Conservation (phyloP, 2,113 vertebrate genomes). For the Cephalophus harveyi region DNA sequence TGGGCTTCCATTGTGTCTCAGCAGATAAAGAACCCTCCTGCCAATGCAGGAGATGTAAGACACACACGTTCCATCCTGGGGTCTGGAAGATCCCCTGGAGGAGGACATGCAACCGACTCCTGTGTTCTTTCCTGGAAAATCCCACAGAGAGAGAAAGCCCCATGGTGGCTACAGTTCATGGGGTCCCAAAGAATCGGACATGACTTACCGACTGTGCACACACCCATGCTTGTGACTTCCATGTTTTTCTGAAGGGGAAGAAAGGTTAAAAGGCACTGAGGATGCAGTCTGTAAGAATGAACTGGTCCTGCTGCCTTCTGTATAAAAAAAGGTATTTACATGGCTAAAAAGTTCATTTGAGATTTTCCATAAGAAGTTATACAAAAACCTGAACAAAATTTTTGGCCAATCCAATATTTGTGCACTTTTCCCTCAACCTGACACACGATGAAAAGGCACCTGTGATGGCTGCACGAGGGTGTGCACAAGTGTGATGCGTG, state of each 20-base stretch:
- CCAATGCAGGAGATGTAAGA: not conserved
- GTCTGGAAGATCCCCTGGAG: not conserved
- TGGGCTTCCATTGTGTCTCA: not conserved
- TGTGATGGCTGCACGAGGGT: fast-evolving
- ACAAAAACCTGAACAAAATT: not conserved
- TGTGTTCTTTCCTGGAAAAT: not conserved
- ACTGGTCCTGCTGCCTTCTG: not conserved
- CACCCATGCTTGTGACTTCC: not conserved
- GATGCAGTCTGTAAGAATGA: not conserved
- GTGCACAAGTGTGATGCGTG: not conserved
- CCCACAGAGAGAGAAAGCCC: not conserved
- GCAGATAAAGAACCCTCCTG: not conserved
- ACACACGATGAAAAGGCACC: not conserved
- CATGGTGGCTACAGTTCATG: not conserved
- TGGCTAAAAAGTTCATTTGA: not conserved
- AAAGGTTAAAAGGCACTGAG: not conserved
- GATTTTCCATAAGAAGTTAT: not conserved
- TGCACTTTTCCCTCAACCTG: not conserved
- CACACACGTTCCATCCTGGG: fast-evolving
- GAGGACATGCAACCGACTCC: not conserved
- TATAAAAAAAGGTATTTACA: not conserved
- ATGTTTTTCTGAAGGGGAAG: not conserved
- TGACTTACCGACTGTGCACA: not conserved
- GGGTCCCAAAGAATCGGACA: not conserved
- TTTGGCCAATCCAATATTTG: not conserved